phyloP scores from a whole-genome alignment of 2,888 invertebrate species.

The Pristionchus maxplancki region DNA sequence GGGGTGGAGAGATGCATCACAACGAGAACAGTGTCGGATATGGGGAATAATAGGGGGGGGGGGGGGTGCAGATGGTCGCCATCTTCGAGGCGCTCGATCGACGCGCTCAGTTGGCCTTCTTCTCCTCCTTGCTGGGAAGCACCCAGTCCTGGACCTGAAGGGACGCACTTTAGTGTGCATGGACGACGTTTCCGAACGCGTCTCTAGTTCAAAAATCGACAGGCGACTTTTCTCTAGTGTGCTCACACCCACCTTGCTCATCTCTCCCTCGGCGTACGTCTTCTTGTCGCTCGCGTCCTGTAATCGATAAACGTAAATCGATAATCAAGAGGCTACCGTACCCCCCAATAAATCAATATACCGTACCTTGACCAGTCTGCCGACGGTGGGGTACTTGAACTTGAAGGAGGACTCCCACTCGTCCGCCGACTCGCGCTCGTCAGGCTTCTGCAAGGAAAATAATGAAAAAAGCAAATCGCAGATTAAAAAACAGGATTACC shows the following conservation, averaged over 20 bases:
- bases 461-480: neutral
- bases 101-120: constrained; percentile 19
- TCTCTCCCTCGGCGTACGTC: constrained; percentile 39
- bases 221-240: neutral
- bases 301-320: neutral
- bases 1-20: neutral
- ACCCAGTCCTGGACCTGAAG: constrained; percentile 39
- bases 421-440: constrained; percentile 59
- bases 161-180: neutral
- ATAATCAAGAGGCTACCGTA: neutral
- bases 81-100: neutral
- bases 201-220: constrained; percentile 3
- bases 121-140: neutral
- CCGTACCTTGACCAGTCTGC: constrained; percentile 64
- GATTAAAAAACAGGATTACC: no score
- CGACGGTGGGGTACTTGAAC: constrained; percentile 67
- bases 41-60: neutral
- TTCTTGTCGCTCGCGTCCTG: constrained; percentile 35
- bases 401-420: constrained; percentile 68
- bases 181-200: neutral
- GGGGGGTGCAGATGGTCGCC: no score
- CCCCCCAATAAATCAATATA: neutral
- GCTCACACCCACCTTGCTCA: neutral
- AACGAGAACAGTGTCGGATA: neutral
- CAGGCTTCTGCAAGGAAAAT: constrained; percentile 39